phyloP scores from a whole-genome alignment of 2,797 vertebrate species.

The Megalops cyprinoides region DNA sequence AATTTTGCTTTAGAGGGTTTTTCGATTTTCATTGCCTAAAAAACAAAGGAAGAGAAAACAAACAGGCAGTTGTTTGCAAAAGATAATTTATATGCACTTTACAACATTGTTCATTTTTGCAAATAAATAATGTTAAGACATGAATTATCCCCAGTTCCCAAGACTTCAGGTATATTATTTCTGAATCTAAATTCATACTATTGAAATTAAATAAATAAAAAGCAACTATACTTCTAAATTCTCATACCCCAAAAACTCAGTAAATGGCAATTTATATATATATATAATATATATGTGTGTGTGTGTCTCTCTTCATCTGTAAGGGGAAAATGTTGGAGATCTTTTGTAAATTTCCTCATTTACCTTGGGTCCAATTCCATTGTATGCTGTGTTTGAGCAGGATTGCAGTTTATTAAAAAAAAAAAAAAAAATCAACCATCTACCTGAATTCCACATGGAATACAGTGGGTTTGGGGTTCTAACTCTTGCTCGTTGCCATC shows the following conservation, averaged over 20 bases:
- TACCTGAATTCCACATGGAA: background rate
- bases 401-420: background rate
- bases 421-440: background rate
- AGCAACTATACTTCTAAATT: background rate
- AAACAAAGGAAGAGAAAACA: background rate
- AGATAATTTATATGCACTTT: conserved; percentile 20
- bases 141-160: conserved; percentile 10
- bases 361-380: background rate
- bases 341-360: background rate
- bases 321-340: background rate
- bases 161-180: background rate
- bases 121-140: conserved; percentile 21
- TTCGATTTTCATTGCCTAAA: background rate
- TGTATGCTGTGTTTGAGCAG: background rate
- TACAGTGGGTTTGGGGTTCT: background rate
- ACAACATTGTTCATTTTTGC: background rate
- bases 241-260: background rate
- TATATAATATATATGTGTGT: too few species aligned
- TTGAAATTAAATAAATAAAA: background rate
- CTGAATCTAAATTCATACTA: background rate
- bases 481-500: too few species aligned
- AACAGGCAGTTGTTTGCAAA: conserved; percentile 14
- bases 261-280: conserved; percentile 3
- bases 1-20: conserved; percentile 5
- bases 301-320: background rate